phyloP scores from a whole-genome alignment of 2,888 invertebrate species.

The Imbricaverruca yamaguchii region DNA sequence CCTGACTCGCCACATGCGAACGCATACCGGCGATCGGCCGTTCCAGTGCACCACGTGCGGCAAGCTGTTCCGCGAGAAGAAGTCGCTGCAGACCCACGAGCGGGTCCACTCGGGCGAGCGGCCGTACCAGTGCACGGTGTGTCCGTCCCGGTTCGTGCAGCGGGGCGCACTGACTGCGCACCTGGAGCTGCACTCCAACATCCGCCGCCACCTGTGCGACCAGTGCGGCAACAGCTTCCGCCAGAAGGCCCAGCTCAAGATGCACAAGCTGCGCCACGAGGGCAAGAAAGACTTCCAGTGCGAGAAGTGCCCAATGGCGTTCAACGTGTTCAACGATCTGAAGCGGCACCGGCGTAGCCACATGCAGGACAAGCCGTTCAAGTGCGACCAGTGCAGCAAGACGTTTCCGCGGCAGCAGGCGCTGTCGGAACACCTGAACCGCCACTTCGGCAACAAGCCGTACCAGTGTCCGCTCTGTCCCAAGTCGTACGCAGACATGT shows the following conservation, averaged over 20 bases:
- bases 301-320: constrained; percentile 20
- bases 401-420: constrained; percentile 42
- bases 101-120: constrained; percentile 42
- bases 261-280: not conserved
- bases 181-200: not conserved
- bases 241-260: not conserved
- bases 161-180: not conserved
- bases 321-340: constrained; percentile 35
- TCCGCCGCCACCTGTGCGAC: not conserved
- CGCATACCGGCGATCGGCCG: not conserved
- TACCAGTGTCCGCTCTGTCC: constrained; percentile 36
- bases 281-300: not conserved
- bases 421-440: constrained; percentile 42
- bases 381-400: constrained; percentile 32
- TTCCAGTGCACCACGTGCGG: not conserved
- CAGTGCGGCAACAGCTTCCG: not conserved
- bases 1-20: constrained; percentile 35
- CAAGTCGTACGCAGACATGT: not conserved
- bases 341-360: not conserved
- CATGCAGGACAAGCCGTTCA: constrained; percentile 35
- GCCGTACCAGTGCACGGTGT: constrained; percentile 41
- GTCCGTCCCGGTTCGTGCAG: constrained; percentile 35
- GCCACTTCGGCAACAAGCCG: constrained; percentile 41
- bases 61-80: constrained; percentile 38
- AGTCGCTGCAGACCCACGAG: constrained; percentile 37